Evolutionary conservation across 2,113 vertebrate genomes (phyloP).

Genomic region (Amblyornis subalaris): DNA sequence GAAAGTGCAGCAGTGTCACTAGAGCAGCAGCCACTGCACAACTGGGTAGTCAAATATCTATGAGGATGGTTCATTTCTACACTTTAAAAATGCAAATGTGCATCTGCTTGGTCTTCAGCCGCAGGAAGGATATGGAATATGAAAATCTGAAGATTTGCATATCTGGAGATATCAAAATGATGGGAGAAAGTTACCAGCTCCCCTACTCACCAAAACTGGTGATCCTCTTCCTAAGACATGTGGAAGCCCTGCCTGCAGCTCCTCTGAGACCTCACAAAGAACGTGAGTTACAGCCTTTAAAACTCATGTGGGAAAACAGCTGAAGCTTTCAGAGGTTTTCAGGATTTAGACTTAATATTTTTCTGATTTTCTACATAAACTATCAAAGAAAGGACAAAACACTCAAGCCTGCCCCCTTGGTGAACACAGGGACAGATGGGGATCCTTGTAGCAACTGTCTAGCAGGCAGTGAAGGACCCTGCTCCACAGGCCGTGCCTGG

Average conservation of each 20-base stretch:
- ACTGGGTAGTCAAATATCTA: background rate
- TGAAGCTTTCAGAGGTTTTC: background rate
- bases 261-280: background rate
- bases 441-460: background rate
- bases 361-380: background rate
- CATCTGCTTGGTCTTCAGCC: background rate
- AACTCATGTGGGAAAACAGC: background rate
- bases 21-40: background rate
- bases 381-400: background rate
- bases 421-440: background rate
- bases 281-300: background rate
- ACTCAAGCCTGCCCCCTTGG: background rate
- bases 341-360: background rate
- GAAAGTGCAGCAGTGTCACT: background rate
- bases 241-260: background rate
- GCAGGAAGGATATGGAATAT: background rate
- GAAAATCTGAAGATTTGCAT: background rate
- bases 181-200: background rate
- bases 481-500: background rate
- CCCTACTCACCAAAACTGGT: background rate
- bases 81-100: background rate
- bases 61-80: accelerated
- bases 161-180: background rate
- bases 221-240: background rate
- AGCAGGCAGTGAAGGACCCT: background rate